These are phyloP conservation scores for Drosophila rhopaloa DNA, from an alignment of 1,140 invertebrate species.

Conservation along the genomic window DNA sequence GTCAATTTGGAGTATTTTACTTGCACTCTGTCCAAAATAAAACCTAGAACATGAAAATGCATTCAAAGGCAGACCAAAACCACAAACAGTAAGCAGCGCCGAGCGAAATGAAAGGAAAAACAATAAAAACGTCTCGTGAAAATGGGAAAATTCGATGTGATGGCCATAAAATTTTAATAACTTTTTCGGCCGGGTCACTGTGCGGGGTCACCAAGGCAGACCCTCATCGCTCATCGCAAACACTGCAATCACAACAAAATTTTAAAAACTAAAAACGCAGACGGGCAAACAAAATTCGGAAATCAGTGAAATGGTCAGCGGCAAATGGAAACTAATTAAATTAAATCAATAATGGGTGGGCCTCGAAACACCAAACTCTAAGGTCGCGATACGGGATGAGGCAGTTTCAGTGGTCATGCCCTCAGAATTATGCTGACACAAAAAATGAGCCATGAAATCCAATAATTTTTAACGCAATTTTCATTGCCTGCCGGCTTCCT, in stretches of 20 bases:
- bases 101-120: constrained; percentile 21
- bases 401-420: constrained; percentile 16
- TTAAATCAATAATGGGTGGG: constrained; percentile 67
- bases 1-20: constrained; percentile 11
- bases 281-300: constrained; percentile 57
- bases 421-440: constrained; percentile 49
- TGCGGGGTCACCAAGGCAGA: constrained; percentile 28
- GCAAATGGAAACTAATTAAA: constrained; percentile 70
- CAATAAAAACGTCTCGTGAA: constrained; percentile 50
- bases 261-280: constrained; percentile 64
- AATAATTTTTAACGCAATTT: constrained; percentile 48
- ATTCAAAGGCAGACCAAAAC: constrained; percentile 33
- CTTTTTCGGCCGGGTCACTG: constrained; percentile 52
- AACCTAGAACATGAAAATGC: constrained; percentile 49
- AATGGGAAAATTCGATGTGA: constrained; percentile 30
- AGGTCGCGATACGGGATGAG: constrained; percentile 24
- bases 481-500: constrained; percentile 38
- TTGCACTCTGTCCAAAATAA: constrained; percentile 2
- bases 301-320: constrained; percentile 65
- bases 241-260: constrained; percentile 43
- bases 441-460: constrained; percentile 49
- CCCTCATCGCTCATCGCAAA: constrained; percentile 55
- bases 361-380: constrained; percentile 1
- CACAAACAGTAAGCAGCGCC: constrained; percentile 10
- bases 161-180: constrained; percentile 75